Evolutionary conservation across 2,888 invertebrate species (phyloP).

Genomic region (Acanthoscelides obtectus): DNA sequence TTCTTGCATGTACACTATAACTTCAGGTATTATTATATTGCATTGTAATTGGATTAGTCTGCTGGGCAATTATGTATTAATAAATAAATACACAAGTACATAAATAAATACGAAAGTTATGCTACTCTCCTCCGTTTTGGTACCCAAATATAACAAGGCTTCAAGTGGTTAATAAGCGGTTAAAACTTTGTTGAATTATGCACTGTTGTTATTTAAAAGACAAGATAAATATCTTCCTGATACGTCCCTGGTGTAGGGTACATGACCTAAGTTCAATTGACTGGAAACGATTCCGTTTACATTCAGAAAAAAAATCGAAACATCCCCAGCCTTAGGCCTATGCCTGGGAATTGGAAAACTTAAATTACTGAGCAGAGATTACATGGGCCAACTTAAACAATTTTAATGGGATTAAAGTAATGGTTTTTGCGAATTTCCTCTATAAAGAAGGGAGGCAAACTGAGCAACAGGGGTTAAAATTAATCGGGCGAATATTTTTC

Average conservation of each 20-base stretch:
- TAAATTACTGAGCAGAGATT: conserved; percentile 8
- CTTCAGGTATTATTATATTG: no score
- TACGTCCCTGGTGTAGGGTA: conserved; percentile 2
- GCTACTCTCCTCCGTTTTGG: no score
- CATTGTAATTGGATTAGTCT: no score
- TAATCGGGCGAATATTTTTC: not conserved
- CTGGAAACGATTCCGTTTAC: conserved; percentile 8
- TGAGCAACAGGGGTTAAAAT: not conserved
- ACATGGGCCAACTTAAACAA: not conserved
- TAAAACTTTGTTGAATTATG: no score
- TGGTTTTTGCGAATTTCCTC: not conserved
- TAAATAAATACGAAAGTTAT: no score
- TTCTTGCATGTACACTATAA: no score
- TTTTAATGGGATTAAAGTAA: not conserved
- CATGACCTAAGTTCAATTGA: conserved; percentile 16
- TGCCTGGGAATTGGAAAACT: conserved; percentile 16
- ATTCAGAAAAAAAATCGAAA: not conserved
- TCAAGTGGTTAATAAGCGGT: no score
- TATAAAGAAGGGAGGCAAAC: not conserved
- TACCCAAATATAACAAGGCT: no score
- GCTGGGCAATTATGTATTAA: no score
- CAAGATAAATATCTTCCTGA: no score
- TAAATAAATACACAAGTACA: no score
- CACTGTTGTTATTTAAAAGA: no score
- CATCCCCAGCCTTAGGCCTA: not conserved